Evolutionary conservation across 1,140 invertebrate species (phyloP), one percentile per base, ranked within the genome.

Genomic region (Adelges cooleyi): DNA sequence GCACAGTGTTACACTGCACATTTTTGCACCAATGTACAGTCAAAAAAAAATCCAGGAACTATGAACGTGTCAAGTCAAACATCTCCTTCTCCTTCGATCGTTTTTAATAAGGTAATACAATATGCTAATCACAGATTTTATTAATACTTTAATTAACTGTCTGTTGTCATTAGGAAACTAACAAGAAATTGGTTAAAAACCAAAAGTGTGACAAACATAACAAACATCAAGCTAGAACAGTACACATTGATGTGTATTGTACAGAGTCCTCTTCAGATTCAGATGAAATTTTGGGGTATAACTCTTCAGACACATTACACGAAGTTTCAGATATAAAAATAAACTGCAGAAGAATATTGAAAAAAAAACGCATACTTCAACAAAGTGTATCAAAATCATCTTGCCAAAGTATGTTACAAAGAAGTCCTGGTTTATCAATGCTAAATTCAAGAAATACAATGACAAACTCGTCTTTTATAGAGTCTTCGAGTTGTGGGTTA

Each of bases 191-290:
- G 17, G 1, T 59, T 13, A 44, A 59, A 44, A 18, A 59, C 27
- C 38, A 17, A 44, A 42, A 42, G 27, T 59, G 22, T 62, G 8
- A 70, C 51, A 25, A 72, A 68, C 53, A 69, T 51, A 29, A 72
- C 66, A 65, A 75, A 67, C 66, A 74, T 68, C 67, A 84, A 69
- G 82, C 84, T 2, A 75, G 84, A 53, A 87, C 85, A 1, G 84
- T 87, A 15, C 85, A 87, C 69, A 87, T 87, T 40, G 85, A 87
- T 73, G 86, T 87, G 4, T 87, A 87, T 69, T 87, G 86, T 70
- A 86, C 84, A 0, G 84, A 82, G 2, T 84, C 84, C 20, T 62
- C 84, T 33, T 62, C 56, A 62, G 56, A 62, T 46, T 62, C 56
- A 33, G 56, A 62, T 13, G 27, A 62, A 13, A 33, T 42, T 33